phyloP scores from a whole-genome alignment of 2,113 vertebrate genomes.

The Cheilinus undulatus region DNA sequence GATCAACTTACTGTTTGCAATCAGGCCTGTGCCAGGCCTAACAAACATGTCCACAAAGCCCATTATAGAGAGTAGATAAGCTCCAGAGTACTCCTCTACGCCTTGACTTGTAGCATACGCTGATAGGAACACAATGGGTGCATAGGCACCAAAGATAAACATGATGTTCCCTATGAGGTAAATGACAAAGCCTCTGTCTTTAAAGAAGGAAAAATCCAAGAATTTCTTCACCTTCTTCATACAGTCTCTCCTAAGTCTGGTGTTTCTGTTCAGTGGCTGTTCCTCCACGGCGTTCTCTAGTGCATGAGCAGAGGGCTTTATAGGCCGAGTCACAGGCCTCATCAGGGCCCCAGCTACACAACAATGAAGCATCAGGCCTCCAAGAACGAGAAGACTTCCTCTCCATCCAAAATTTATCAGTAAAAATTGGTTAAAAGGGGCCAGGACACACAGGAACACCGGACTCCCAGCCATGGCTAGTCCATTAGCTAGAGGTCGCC shows the following conservation, averaged over 20 bases:
- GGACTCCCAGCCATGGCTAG: conserved; percentile 88
- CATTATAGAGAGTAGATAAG: conserved; percentile 86
- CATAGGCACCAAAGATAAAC: conserved; percentile 87
- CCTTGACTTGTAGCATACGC: conserved; percentile 83
- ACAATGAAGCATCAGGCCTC: conserved; percentile 85
- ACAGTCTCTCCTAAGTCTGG: conserved; percentile 56
- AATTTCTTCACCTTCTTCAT: conserved; percentile 74
- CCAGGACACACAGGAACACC: conserved; percentile 84
- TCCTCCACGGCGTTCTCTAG: conserved; percentile 15
- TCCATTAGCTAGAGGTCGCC: conserved; percentile 86
- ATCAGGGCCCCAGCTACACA: conserved; percentile 89
- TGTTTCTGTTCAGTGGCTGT: conserved; percentile 2
- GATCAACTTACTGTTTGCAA: conserved; percentile 86
- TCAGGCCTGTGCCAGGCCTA: conserved; percentile 79
- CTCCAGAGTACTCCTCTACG: conserved; percentile 83
- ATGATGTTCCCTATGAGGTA: conserved; percentile 86
- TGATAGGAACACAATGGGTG: conserved; percentile 87
- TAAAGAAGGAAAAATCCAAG: conserved; percentile 87
- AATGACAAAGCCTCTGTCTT: conserved; percentile 86
- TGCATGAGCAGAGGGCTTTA: not conserved
- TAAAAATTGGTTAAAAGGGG: conserved; percentile 85
- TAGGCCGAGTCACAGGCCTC: conserved; percentile 73
- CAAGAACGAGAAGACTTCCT: conserved; percentile 88
- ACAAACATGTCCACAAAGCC: conserved; percentile 86
- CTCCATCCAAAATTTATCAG: conserved; percentile 87